Percentiles rank a stretch among this genome's conserved stretches.
Evolutionary conservation across 2,113 vertebrate species (phyloP).

Genomic region (Mixornis gularis): DNA sequence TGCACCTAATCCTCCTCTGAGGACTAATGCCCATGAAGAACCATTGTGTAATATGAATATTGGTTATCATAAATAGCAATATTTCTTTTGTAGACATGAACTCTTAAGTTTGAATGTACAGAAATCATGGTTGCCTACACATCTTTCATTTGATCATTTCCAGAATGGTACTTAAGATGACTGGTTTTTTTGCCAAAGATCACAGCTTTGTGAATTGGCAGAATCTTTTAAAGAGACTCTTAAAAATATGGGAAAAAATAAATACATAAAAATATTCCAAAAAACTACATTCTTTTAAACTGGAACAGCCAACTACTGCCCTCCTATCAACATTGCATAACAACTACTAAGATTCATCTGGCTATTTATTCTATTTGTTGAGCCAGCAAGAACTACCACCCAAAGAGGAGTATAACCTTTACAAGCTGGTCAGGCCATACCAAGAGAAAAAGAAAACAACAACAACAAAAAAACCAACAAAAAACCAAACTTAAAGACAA

Average conservation of each 20-base stretch:
- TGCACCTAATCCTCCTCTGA: not conserved
- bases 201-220: not conserved
- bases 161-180: not conserved
- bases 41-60: not conserved
- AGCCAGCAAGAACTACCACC: not conserved
- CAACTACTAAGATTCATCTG: not conserved
- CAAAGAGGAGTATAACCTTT: not conserved
- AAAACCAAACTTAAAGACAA: not conserved
- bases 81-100: not conserved
- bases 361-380: not conserved
- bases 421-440: not conserved
- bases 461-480: too few species aligned
- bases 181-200: not conserved
- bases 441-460: not conserved
- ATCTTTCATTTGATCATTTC: not conserved
- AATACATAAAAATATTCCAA: not conserved
- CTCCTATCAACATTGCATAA: not conserved
- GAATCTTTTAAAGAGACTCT: not conserved
- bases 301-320: not conserved
- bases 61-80: not conserved
- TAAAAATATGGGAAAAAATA: not conserved
- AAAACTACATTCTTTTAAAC: not conserved
- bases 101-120: not conserved
- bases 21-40: not conserved
- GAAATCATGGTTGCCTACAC: not conserved